Percentiles rank a stretch among this genome's conserved stretches.
These are phyloP conservation scores for Peribatodes rhomboidaria DNA, from an alignment of 2,888 invertebrate genomes.

Conservation along the genomic window DNA sequence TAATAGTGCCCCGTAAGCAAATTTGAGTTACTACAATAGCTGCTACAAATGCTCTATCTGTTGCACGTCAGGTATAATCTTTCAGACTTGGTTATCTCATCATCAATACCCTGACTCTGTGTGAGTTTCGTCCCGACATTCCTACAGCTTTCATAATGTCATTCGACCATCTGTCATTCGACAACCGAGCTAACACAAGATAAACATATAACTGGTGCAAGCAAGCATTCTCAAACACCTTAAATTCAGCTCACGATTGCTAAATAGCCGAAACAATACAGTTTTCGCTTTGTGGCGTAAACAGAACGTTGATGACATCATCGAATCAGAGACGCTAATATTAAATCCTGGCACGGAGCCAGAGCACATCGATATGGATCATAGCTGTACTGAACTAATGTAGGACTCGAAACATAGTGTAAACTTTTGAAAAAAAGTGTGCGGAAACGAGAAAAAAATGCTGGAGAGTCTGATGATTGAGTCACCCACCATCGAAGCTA, in stretches of 20 bases:
- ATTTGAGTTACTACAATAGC: not conserved
- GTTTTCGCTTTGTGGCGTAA: conserved; percentile 56
- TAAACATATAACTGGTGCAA: not conserved
- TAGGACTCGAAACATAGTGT: conserved; percentile 5
- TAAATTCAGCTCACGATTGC: conserved; percentile 31
- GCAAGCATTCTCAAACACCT: conserved; percentile 9
- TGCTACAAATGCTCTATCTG: not conserved
- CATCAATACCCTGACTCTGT: not conserved
- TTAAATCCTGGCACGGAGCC: conserved; percentile 80
- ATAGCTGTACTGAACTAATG: conserved; percentile 48
- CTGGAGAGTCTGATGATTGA: not conserved
- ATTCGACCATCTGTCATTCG: too few species aligned
- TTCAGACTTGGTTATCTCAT: not conserved
- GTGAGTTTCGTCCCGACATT: too few species aligned
- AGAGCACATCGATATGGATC: conserved; percentile 64
- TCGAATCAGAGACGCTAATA: conserved; percentile 71
- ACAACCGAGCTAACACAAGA: too few species aligned
- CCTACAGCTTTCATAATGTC: too few species aligned
- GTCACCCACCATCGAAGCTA: conserved; percentile 10
- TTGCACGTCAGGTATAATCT: not conserved
- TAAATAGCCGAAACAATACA: conserved; percentile 35
- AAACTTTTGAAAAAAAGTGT: conserved; percentile 6
- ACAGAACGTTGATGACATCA: conserved; percentile 78
- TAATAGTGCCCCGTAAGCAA: not conserved
- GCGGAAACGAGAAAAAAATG: not conserved